phyloP scores from a whole-genome alignment of 2,797 vertebrate species.

The Mormyrops boulengeri region DNA sequence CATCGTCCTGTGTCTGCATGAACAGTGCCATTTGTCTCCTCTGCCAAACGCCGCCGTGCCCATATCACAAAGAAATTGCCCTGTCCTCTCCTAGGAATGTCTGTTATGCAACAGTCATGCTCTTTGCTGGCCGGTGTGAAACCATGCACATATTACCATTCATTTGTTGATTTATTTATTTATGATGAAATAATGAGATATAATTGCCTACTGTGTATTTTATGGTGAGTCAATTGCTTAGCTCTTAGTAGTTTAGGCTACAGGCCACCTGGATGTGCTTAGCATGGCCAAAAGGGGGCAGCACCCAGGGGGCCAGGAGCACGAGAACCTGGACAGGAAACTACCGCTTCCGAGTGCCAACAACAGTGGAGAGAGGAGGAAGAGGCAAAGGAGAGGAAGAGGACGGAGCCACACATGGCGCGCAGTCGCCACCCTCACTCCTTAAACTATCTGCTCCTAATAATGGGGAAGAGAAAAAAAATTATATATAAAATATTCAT shows the following conservation, averaged over 20 bases:
- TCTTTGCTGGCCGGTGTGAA: background rate
- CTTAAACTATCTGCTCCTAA: conserved; percentile 15
- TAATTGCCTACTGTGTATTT: background rate
- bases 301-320: background rate
- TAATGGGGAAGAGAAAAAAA: background rate
- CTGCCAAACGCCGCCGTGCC: background rate
- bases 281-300: background rate
- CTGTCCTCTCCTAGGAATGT: conserved; percentile 5
- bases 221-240: background rate
- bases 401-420: conserved; percentile 10
- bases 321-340: background rate
- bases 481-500: conserved; percentile 42
- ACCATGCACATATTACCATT: background rate
- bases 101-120: background rate
- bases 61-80: conserved; percentile 8
- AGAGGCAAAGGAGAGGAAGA: conserved; percentile 29
- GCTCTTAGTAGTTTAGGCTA: background rate
- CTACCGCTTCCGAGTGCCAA: background rate
- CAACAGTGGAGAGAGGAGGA: background rate
- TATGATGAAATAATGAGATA: background rate
- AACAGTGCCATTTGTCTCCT: conserved; percentile 10
- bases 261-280: background rate
- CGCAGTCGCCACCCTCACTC: conserved; percentile 40
- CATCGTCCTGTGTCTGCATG: conserved; percentile 5
- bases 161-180: background rate